Evolutionary conservation across 1,140 invertebrate species (phyloP).

Genomic region (Schlechtendalia chinensis): DNA sequence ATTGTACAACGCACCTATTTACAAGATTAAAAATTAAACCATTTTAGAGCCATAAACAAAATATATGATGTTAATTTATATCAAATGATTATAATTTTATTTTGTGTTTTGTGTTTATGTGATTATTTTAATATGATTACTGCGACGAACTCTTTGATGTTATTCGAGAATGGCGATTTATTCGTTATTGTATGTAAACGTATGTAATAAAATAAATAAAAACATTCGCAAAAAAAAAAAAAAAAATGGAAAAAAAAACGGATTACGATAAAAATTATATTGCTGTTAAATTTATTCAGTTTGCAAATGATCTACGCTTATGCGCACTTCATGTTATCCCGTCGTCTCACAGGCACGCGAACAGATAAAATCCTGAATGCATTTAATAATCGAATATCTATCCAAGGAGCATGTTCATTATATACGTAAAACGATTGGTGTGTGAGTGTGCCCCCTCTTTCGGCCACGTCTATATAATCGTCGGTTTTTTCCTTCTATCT

Average conservation of each 20-base stretch:
- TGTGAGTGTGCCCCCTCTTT: constrained; percentile 18
- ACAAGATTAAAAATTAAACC: too few relatives aligned
- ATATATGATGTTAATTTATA: too few relatives aligned
- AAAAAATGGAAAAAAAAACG: background rate
- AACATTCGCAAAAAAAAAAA: background rate
- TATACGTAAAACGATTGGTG: constrained; percentile 34
- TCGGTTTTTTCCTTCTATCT: constrained; percentile 15
- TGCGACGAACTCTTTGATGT: too few relatives aligned
- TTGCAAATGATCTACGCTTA: background rate
- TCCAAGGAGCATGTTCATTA: constrained; percentile 23
- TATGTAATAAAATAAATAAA: background rate
- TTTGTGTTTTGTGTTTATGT: too few relatives aligned
- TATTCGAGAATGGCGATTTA: too few relatives aligned
- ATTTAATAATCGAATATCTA: constrained; percentile 23
- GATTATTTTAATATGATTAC: too few relatives aligned
- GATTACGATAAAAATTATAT: background rate
- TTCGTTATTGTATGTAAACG: background rate
- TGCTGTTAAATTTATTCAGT: constrained; percentile 16
- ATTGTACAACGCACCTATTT: too few relatives aligned
- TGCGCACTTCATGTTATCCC: background rate
- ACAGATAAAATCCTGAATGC: constrained; percentile 14
- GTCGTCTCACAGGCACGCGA: constrained; percentile 27
- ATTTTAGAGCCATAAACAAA: too few relatives aligned
- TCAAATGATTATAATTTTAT: too few relatives aligned
- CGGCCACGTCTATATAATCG: background rate